Conservation (phyloP, 2,888 invertebrate genomes). For the Crematogaster levior region DNA sequence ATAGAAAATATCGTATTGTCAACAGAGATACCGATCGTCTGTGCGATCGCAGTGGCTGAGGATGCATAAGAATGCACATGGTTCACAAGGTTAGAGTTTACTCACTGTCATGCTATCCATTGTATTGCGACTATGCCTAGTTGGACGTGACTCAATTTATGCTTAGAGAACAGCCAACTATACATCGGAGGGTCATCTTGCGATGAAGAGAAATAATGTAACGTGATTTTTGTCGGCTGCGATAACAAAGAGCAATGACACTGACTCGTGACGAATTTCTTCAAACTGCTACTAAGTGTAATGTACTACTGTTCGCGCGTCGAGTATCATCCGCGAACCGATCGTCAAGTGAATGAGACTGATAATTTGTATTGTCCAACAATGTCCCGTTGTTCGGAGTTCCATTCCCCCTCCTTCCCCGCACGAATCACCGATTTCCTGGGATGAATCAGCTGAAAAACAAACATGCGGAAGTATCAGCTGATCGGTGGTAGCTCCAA, state of each 20-base stretch:
- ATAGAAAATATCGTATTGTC: neutral
- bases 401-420: constrained; percentile 34
- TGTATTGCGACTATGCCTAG: constrained; percentile 43
- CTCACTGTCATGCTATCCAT: constrained; percentile 74
- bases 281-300: neutral
- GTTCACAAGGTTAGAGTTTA: constrained; percentile 51
- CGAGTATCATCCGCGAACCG: neutral
- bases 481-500: constrained; percentile 55
- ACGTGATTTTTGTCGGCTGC: constrained; percentile 1
- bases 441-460: constrained; percentile 14
- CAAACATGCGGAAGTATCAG: constrained; percentile 49
- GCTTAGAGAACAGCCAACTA: constrained; percentile 48
- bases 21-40: neutral
- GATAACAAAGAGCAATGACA: constrained; percentile 31
- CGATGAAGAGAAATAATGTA: constrained; percentile 17
- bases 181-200: constrained; percentile 65
- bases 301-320: constrained; percentile 4
- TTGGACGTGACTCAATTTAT: constrained; percentile 60
- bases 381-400: constrained; percentile 26
- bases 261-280: constrained; percentile 5
- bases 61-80: neutral
- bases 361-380: constrained; percentile 19
- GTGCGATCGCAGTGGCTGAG: neutral
- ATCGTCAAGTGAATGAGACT: constrained; percentile 15
- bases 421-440: constrained; percentile 9